A percentile compares a stretch with the other conserved stretches of the same genome.
Evolutionary conservation across 2,113 vertebrate genomes (phyloP).

Genomic region (Barnardius zonarius): DNA sequence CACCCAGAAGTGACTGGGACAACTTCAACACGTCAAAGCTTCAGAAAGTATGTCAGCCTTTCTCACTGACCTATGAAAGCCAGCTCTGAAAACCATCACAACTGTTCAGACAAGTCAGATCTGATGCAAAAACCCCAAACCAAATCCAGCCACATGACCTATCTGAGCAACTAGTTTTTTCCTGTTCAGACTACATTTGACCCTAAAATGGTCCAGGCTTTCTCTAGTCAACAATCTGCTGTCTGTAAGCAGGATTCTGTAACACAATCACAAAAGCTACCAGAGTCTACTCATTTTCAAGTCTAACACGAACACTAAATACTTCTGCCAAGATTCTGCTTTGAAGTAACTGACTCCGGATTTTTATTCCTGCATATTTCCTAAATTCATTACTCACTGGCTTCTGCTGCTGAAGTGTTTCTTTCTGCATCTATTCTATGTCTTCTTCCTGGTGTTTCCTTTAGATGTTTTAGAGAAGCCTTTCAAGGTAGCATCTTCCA

Average conservation of each 20-base stretch:
- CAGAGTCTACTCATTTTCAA: not conserved
- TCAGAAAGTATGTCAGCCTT: not conserved
- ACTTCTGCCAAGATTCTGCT: not conserved
- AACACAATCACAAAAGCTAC: not conserved
- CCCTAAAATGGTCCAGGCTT: not conserved
- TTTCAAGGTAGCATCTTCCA: not conserved
- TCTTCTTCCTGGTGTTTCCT: not conserved
- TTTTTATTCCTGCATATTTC: not conserved
- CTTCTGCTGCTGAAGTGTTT: not conserved
- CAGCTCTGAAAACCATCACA: not conserved
- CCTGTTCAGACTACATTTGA: not conserved
- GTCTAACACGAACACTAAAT: not conserved
- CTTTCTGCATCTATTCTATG: not conserved
- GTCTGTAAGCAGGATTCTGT: not conserved
- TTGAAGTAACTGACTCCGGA: not conserved
- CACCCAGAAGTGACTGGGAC: too few species aligned
- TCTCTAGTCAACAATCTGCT: not conserved
- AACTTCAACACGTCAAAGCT: not conserved
- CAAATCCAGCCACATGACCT: not conserved
- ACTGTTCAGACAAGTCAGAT: not conserved
- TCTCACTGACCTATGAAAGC: not conserved
- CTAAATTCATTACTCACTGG: not conserved
- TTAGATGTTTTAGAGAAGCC: not conserved
- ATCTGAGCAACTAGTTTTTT: not conserved
- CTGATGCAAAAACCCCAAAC: not conserved